Evolutionary conservation across 2,113 vertebrate species (phyloP).

Genomic region (Xenopus tropicalis): DNA sequence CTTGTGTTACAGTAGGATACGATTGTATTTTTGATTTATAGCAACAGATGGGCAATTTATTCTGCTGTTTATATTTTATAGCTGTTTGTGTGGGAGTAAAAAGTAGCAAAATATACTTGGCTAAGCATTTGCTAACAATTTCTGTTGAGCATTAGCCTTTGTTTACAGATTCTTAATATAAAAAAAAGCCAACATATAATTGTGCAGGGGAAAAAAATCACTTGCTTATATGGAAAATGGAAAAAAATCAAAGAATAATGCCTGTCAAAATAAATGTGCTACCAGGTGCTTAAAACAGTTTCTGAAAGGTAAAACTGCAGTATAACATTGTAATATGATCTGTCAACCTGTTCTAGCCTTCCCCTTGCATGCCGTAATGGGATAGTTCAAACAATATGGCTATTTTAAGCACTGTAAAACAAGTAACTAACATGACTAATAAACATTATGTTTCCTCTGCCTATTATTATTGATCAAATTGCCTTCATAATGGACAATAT

Average conservation of each 20-base stretch:
- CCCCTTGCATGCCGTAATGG: too few relatives aligned
- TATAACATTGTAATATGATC: too few relatives aligned
- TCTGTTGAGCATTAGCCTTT: conserved; percentile 40
- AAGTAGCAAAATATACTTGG: conserved; percentile 48
- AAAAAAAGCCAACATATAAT: conserved; percentile 4
- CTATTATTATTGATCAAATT: too few relatives aligned
- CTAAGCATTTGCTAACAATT: conserved; percentile 53
- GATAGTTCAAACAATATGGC: too few relatives aligned
- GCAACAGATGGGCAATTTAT: conserved; percentile 59
- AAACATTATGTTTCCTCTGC: too few relatives aligned
- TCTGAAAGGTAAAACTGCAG: too few relatives aligned
- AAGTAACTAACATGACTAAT: too few relatives aligned
- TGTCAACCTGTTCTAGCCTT: too few relatives aligned
- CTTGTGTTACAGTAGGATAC: conserved; percentile 50
- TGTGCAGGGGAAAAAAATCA: neutral
- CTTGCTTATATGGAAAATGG: neutral
- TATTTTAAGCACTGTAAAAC: too few relatives aligned
- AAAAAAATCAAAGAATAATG: neutral
- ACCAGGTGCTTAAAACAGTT: too few relatives aligned
- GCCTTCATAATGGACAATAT: too few relatives aligned
- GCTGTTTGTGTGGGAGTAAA: conserved; percentile 54
- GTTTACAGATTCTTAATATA: conserved; percentile 9
- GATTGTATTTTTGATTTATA: conserved; percentile 63
- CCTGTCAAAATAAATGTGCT: too few relatives aligned
- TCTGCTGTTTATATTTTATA: conserved; percentile 57